Conservation (phyloP, 2,113 vertebrate genomes). For the Conger conger region DNA sequence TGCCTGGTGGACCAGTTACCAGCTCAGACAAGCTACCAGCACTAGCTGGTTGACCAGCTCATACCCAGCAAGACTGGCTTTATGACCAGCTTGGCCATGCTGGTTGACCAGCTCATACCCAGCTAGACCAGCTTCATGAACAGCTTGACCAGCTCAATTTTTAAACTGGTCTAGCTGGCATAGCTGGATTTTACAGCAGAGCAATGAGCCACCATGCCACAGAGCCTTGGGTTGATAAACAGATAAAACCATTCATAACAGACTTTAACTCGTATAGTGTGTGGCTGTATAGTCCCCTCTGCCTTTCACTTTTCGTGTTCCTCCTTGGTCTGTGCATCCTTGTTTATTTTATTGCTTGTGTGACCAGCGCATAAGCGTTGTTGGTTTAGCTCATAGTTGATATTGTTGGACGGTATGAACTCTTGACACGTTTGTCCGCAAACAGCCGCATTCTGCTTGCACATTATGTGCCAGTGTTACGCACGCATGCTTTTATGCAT, state of each 20-base stretch:
- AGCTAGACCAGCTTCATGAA: too few relatives aligned
- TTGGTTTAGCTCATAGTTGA: neutral
- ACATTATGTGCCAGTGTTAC: too few relatives aligned
- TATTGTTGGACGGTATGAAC: neutral
- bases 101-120: too few relatives aligned
- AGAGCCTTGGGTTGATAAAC: too few relatives aligned
- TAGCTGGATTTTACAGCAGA: too few relatives aligned
- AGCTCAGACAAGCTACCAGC: too few relatives aligned
- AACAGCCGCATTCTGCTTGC: neutral
- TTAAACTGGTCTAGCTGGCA: too few relatives aligned
- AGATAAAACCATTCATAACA: neutral
- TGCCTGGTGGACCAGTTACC: too few relatives aligned
- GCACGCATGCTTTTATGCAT: neutral
- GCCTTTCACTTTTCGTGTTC: neutral
- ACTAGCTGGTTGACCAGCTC: too few relatives aligned
- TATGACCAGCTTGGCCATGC: too few relatives aligned
- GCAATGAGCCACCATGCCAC: neutral
- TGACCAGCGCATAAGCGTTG: neutral
- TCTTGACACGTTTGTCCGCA: neutral
- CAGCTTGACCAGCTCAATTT: too few relatives aligned
- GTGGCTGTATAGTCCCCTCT: neutral
- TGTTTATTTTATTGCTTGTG: neutral
- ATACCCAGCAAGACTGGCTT: too few relatives aligned
- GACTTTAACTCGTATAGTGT: neutral
- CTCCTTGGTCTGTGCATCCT: neutral